phyloP scores from a whole-genome alignment of 1,140 invertebrate genomes.

The Drosophila varians region DNA sequence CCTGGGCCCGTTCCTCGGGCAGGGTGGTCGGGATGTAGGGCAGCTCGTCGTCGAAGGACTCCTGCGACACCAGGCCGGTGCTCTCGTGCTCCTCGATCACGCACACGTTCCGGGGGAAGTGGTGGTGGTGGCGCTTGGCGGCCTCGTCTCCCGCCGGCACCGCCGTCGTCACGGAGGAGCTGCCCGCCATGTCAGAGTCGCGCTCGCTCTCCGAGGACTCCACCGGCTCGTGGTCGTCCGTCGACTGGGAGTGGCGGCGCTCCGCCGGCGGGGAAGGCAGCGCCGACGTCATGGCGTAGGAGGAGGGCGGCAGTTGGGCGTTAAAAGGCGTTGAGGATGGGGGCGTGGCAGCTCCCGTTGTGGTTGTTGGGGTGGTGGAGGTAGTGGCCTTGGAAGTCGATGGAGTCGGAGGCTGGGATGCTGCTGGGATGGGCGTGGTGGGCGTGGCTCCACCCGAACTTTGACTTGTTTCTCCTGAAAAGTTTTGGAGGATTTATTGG shows the following conservation, averaged over 20 bases:
- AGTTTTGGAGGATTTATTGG: background rate
- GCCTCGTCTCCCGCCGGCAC: conserved; percentile 73
- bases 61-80: conserved; percentile 91
- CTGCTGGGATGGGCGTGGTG: conserved; percentile 49
- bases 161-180: conserved; percentile 61
- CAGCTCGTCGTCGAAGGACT: conserved; percentile 93
- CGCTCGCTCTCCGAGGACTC: conserved; percentile 92
- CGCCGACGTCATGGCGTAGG: background rate
- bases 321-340: background rate
- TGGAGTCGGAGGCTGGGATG: conserved; percentile 2
- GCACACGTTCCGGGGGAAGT: conserved; percentile 77
- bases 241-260: conserved; percentile 54
- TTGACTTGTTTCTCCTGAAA: conserved; percentile 38
- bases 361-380: conserved; percentile 18
- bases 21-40: conserved; percentile 94
- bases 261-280: conserved; percentile 16
- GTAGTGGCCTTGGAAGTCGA: conserved; percentile 14
- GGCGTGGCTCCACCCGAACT: conserved; percentile 41
- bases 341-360: conserved; percentile 7
- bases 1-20: conserved; percentile 91
- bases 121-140: conserved; percentile 65
- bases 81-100: conserved; percentile 87
- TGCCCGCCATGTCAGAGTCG: conserved; percentile 86
- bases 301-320: background rate
- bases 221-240: conserved; percentile 86